Evolutionary conservation across 2,113 vertebrate genomes (phyloP).

Genomic region (Egretta garzetta): DNA sequence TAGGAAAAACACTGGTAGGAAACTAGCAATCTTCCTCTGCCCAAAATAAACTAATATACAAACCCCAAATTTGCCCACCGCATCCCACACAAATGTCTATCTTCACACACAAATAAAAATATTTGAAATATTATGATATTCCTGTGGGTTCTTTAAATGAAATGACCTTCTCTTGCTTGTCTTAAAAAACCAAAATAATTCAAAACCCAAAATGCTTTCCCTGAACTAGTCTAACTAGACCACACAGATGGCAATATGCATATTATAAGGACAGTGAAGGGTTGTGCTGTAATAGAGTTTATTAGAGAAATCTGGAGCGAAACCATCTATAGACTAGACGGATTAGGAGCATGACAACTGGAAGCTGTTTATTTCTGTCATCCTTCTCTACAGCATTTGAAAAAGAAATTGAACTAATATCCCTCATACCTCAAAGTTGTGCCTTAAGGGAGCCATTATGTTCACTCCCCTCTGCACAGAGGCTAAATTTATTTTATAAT

Average conservation of each 20-base stretch:
- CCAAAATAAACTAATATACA: conserved; percentile 22
- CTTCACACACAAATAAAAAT: conserved; percentile 4
- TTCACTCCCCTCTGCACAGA: not conserved
- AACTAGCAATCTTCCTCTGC: not conserved
- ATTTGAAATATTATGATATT: not conserved
- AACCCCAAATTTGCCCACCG: not conserved
- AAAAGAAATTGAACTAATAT: conserved; percentile 19
- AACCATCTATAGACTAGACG: not conserved
- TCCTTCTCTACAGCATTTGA: not conserved
- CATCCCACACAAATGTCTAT: not conserved
- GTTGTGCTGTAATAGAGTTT: not conserved
- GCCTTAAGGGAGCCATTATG: not conserved
- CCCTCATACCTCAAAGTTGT: not conserved
- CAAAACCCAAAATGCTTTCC: not conserved
- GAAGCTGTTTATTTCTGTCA: conserved; percentile 15
- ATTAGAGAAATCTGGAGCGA: not conserved
- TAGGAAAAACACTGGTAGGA: not conserved
- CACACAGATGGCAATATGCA: not conserved
- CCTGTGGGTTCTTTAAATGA: conserved; percentile 12
- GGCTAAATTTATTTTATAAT: conserved; percentile 24
- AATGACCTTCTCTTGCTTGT: not conserved
- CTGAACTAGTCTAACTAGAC: not conserved
- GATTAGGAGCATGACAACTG: not conserved
- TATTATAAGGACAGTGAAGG: not conserved
- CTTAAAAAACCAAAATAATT: not conserved